phyloP scores from a whole-genome alignment of 2,797 vertebrate genomes.

The Sebastes steindachneri region DNA sequence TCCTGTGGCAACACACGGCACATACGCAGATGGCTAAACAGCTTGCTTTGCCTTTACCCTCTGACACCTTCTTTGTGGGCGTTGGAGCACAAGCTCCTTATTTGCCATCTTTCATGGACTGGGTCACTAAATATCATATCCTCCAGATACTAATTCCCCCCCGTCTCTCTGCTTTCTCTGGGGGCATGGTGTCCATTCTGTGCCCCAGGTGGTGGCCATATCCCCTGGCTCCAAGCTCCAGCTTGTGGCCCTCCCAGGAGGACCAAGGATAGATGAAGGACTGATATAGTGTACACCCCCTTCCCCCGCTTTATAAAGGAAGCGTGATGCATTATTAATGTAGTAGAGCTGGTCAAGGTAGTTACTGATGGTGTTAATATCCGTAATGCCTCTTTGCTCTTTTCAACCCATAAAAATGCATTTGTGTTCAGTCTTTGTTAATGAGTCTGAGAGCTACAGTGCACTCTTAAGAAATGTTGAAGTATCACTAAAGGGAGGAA shows the following conservation, averaged over 20 bases:
- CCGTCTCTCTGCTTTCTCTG: neutral
- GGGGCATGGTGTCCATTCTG: conserved; percentile 40
- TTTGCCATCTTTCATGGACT: conserved; percentile 34
- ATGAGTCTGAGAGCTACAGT: conserved; percentile 6
- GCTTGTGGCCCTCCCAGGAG: conserved; percentile 61
- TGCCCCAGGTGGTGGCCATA: conserved; percentile 61
- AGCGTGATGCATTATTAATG: conserved; percentile 75
- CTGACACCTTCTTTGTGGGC: conserved; percentile 50
- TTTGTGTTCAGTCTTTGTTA: neutral
- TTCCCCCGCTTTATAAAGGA: conserved; percentile 45
- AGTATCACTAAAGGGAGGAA: conserved; percentile 21
- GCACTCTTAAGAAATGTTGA: neutral
- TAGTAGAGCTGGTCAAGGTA: conserved; percentile 39
- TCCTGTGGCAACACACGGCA: conserved; percentile 10
- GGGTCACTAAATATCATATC: conserved; percentile 57
- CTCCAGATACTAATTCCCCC: conserved; percentile 36
- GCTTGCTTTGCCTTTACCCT: conserved; percentile 69
- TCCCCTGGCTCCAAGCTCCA: conserved; percentile 46
- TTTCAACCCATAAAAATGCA: conserved; percentile 12
- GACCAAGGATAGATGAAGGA: conserved; percentile 43
- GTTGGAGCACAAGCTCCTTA: conserved; percentile 34
- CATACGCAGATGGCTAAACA: conserved; percentile 72
- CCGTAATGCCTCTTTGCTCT: neutral
- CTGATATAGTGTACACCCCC: conserved; percentile 35
- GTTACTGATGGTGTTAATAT: conserved; percentile 24